Percentiles rank a stretch among this genome's conserved stretches.
Conservation (phyloP, 2,797 vertebrate species). For the Anolis apletophallus region DNA sequence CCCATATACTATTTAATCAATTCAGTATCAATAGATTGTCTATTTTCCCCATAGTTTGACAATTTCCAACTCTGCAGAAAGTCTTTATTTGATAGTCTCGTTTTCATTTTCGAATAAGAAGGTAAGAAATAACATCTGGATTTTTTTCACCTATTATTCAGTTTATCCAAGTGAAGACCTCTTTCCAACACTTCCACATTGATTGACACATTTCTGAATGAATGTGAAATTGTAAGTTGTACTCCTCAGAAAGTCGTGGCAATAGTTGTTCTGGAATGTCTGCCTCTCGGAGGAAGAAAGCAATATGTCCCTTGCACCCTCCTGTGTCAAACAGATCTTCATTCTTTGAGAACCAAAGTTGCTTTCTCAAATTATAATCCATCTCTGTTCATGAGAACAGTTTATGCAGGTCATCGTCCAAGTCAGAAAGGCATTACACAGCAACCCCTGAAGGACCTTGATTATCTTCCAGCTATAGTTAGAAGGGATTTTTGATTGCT, state of each 20-base stretch:
- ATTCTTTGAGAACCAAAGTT: constrained; percentile 22
- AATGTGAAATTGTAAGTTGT: background rate
- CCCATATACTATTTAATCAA: no score
- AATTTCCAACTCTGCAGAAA: no score
- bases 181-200: background rate
- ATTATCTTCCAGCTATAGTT: constrained; percentile 20
- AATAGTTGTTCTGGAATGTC: constrained; percentile 8
- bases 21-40: no score
- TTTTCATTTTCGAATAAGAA: no score
- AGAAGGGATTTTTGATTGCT: constrained; percentile 26
- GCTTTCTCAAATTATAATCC: constrained; percentile 2
- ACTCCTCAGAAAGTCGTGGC: background rate
- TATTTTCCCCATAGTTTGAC: no score
- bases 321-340: constrained; percentile 25
- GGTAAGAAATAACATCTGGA: no score
- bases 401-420: constrained; percentile 29
- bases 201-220: background rate
- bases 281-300: background rate
- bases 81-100: no score
- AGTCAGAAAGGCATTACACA: constrained; percentile 32
- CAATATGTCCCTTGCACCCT: background rate
- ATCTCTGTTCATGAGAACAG: constrained; percentile 12
- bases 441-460: constrained; percentile 25
- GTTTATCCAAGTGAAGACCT: no score
- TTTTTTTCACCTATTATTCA: no score